Percentiles rank a stretch among this genome's conserved stretches.
phyloP scores from a whole-genome alignment of 1,140 invertebrate genomes.

The Lasioglossum baleicum region DNA sequence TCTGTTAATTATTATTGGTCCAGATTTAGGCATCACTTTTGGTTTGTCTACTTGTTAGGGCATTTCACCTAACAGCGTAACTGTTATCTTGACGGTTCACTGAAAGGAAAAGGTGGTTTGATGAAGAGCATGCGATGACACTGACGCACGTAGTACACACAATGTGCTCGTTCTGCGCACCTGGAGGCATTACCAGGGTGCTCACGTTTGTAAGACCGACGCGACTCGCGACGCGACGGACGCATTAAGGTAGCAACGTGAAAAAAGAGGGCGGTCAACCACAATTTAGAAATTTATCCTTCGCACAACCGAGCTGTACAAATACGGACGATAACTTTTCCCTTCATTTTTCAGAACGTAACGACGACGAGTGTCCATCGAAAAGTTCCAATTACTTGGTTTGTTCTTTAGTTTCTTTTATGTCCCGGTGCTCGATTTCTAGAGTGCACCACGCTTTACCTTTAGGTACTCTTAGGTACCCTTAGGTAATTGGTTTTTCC shows the following conservation, averaged over 20 bases:
- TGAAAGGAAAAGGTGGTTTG: not conserved
- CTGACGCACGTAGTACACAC: not conserved
- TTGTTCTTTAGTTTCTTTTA: not conserved
- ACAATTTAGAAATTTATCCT: not conserved
- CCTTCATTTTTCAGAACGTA: not conserved
- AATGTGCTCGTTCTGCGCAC: constrained; percentile 23
- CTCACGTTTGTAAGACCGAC: constrained; percentile 28
- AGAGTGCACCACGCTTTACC: not conserved
- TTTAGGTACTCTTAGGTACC: no score
- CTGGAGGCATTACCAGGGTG: constrained; percentile 28
- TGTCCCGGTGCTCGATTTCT: no score
- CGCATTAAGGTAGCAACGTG: constrained; percentile 12
- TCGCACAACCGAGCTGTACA: no score
- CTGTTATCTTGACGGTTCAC: not conserved
- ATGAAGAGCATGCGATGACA: not conserved
- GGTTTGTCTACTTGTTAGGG: not conserved
- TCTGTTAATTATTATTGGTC: no score
- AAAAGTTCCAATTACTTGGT: not conserved
- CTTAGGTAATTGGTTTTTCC: no score
- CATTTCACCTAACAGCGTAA: not conserved
- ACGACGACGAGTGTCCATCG: no score
- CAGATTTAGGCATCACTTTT: no score
- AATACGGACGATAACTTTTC: constrained; percentile 5
- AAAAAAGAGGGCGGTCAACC: constrained; percentile 11
- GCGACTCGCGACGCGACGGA: not conserved